These are phyloP conservation scores for Alviniconcha marisindica DNA, from an alignment of 1,140 invertebrate genomes.

Conservation along the genomic window DNA sequence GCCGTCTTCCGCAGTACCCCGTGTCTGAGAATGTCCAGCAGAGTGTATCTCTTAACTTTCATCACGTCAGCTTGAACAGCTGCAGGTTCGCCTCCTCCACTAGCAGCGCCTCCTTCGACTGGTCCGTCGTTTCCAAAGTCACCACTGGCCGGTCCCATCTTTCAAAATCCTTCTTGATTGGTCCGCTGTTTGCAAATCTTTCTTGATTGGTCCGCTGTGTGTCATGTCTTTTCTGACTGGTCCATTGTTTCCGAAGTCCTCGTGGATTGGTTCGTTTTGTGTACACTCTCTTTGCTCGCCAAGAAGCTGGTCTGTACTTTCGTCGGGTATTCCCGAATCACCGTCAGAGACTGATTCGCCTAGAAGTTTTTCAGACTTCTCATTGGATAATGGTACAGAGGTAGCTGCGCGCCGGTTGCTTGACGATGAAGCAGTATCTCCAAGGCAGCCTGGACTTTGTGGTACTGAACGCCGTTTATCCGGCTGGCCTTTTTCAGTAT, in stretches of 20 bases:
- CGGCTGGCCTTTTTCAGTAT: conserved; percentile 42
- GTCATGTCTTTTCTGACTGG: too few species aligned
- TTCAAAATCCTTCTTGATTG: too few species aligned
- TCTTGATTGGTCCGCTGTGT: too few species aligned
- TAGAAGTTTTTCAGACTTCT: not conserved
- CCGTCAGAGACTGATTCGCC: not conserved
- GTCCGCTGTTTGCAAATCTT: too few species aligned
- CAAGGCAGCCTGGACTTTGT: not conserved
- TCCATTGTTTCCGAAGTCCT: not conserved
- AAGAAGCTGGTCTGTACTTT: not conserved
- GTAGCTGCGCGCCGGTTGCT: not conserved
- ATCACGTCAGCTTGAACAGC: not conserved
- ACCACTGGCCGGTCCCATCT: too few species aligned
- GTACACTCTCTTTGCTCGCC: too few species aligned
- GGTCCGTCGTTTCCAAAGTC: too few species aligned
- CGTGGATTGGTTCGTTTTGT: too few species aligned
- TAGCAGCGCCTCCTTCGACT: too few species aligned
- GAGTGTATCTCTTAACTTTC: conserved; percentile 34
- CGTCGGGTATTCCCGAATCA: not conserved
- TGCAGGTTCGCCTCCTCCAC: too few species aligned
- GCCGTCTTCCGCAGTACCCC: conserved; percentile 23
- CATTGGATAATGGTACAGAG: not conserved
- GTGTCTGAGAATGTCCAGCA: conserved; percentile 40
- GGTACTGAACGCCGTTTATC: conserved; percentile 41
- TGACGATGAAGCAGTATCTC: not conserved